Evolutionary conservation across 2,888 invertebrate genomes (phyloP), one percentile per base, ranked within the genome.

Genomic region (Timema cristinae): DNA sequence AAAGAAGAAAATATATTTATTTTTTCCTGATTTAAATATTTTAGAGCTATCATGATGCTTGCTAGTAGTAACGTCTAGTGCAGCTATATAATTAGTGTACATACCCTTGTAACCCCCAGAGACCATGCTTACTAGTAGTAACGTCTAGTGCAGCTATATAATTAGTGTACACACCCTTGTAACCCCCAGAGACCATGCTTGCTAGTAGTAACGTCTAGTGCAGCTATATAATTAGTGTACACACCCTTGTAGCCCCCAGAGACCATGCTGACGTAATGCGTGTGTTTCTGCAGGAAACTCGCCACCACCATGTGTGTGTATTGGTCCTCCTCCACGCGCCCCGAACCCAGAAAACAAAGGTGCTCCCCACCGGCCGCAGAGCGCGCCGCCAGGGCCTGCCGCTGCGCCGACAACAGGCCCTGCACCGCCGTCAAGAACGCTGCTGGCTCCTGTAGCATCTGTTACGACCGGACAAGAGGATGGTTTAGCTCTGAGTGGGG

Each of bases 281-380:
- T 94, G 80, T 95, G 93, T 81, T 94, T 92, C 83, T 98, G 97
- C 67, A 99, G 86, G 82, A 99, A 98, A 72, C 95, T 95, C 7
- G 98, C 95, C 15, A 99, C 94, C 48, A 98, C 97, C 98, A 99
- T 99, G 81, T 97, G 93, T 16, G 97, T 95, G 81, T 96, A 97
- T 78, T 94, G 94, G 82, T 98, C 97, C 83, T 96, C 95, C 79
- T 97, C 96, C 77, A 92, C 90, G 67, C 95, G 87, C 1, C 98
- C 98, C 74, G 95, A 95, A 61, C 98, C 98, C 80, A 98, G 89
- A 81, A 95, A 94, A 79, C 95, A 95, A 75, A 98, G 87, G 81
- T 95, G 94, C 81, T 95, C 91, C 76, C 96, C 91, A 77, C 94
- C 91, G 77, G 94, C 91, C 84, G 90, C 87, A 0, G 96, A 95